Evolutionary conservation across 2,797 vertebrate genomes (phyloP).

Genomic region (Hydrocynus forskahlii): DNA sequence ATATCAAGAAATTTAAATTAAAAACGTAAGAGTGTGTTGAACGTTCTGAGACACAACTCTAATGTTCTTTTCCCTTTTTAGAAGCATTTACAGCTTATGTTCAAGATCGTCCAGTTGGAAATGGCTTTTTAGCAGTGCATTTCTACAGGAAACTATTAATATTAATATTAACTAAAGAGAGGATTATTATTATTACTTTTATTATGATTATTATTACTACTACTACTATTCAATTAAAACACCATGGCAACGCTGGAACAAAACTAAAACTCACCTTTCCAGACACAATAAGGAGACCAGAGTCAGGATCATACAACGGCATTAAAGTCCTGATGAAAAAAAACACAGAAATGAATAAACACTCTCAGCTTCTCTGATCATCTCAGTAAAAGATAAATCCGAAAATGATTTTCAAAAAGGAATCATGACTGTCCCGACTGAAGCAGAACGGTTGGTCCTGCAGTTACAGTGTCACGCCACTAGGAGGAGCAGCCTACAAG

Average conservation of each 20-base stretch:
- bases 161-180: no score
- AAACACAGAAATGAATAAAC: constrained; percentile 18
- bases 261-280: constrained; percentile 80
- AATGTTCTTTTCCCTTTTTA: no score
- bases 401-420: background rate
- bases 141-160: no score
- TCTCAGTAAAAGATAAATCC: background rate
- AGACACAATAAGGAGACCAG: constrained; percentile 85
- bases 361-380: background rate
- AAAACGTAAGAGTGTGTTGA: no score
- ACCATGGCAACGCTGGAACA: background rate
- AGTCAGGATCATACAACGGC: constrained; percentile 87
- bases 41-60: no score
- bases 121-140: no score
- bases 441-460: background rate
- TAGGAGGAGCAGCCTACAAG: constrained; percentile 59
- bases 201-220: background rate
- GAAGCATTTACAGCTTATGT: no score
- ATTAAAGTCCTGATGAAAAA: constrained; percentile 77
- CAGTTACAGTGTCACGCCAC: constrained; percentile 53
- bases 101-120: no score
- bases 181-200: no score
- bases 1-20: no score
- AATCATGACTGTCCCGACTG: background rate
- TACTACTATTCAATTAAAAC: background rate